Percentiles rank a stretch among this genome's conserved stretches.
Conservation (phyloP, 2,888 invertebrate genomes). For the Callinectes sapidus region DNA sequence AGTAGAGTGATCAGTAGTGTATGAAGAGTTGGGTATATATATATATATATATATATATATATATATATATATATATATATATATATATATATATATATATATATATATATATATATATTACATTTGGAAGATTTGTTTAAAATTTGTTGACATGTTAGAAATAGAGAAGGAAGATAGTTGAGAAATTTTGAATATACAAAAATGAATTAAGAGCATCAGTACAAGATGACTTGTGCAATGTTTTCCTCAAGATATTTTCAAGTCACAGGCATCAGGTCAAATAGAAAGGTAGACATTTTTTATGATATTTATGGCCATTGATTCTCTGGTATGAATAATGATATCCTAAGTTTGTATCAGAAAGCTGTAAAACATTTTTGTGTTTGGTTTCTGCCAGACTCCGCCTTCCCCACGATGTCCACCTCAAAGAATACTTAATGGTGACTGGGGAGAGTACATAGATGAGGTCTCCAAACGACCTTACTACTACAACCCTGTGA, state of each 20-base stretch:
- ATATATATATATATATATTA: no score
- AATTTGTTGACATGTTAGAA: background rate
- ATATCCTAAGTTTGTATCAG: background rate
- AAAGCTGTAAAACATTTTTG: background rate
- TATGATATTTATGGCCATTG: background rate
- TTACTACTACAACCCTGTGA: constrained; percentile 78
- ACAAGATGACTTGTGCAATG: background rate
- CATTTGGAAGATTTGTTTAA: background rate
- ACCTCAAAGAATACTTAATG: constrained; percentile 75
- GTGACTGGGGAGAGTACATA: constrained; percentile 78
- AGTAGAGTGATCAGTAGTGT: no score
- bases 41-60: no score
- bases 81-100: no score
- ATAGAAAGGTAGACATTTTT: background rate
- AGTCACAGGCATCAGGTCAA: background rate
- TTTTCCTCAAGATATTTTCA: background rate
- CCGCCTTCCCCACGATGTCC: constrained; percentile 58
- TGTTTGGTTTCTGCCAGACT: constrained; percentile 18
- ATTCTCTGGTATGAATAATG: background rate
- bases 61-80: no score
- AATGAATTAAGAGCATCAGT: background rate
- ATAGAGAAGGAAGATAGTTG: background rate
- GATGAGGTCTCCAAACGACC: constrained; percentile 76
- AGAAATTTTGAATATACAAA: background rate
- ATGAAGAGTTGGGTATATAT: no score